Conservation (phyloP, 2,113 vertebrate species). For the Opisthocomus hoazin region DNA sequence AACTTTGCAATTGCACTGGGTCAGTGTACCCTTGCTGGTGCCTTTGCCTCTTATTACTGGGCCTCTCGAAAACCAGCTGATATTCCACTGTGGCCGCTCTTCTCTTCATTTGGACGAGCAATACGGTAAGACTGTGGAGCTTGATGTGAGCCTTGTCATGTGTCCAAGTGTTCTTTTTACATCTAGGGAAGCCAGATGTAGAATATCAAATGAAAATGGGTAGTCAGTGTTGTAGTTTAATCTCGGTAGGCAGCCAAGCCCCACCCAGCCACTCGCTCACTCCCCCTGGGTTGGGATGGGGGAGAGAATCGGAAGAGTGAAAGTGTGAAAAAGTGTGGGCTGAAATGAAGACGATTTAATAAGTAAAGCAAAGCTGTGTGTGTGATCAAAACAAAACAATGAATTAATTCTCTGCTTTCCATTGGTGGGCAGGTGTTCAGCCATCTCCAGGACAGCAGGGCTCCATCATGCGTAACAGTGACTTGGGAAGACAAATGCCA, state of each 20-base stretch:
- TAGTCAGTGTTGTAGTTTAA: not conserved
- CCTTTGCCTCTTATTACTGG: constrained; percentile 97
- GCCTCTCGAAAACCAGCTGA: constrained; percentile 87
- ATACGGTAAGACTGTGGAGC: constrained; percentile 75
- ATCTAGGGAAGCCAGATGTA: not conserved
- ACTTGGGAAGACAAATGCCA: not conserved
- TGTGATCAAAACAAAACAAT: not conserved
- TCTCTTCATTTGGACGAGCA: constrained; percentile 87
- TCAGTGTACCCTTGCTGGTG: constrained; percentile 92
- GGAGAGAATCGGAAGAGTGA: not conserved
- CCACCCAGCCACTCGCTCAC: fast-evolving
- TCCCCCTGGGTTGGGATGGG: not conserved
- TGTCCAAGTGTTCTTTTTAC: not conserved
- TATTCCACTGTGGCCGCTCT: constrained; percentile 86
- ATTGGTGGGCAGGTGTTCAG: not conserved
- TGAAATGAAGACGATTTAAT: not conserved
- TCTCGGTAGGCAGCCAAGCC: fast-evolving
- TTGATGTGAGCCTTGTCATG: not conserved
- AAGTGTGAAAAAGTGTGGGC: fast-evolving
- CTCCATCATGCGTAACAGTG: fast-evolving
- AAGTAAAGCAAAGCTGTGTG: not conserved
- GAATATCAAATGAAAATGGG: not conserved
- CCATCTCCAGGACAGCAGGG: not conserved
- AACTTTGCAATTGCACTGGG: constrained; percentile 92
- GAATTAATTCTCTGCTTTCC: not conserved